Evolutionary conservation across 2,797 vertebrate species (phyloP).

Genomic region (Falco columbarius): DNA sequence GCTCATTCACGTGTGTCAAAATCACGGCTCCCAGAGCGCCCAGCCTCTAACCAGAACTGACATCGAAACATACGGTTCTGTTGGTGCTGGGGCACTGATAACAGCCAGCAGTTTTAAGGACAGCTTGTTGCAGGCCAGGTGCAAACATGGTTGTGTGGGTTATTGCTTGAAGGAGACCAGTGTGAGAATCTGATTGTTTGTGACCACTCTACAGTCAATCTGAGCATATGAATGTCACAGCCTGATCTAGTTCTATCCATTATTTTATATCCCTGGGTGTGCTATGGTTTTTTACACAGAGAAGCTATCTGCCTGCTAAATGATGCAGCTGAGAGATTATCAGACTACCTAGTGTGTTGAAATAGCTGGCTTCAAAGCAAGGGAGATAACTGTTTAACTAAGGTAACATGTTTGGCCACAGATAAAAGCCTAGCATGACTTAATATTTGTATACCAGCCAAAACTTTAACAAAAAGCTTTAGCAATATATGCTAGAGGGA

Average conservation of each 20-base stretch:
- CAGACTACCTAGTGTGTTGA: background rate
- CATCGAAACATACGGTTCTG: background rate
- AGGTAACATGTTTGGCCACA: background rate
- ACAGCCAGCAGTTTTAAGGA: background rate
- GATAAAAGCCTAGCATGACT: constrained; percentile 24
- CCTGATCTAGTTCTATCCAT: background rate
- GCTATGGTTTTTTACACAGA: background rate
- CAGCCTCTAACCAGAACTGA: background rate
- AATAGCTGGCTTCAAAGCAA: constrained; percentile 26
- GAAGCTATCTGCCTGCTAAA: constrained; percentile 8
- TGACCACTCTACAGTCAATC: background rate
- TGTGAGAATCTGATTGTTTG: background rate
- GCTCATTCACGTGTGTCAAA: background rate
- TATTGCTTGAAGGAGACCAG: background rate
- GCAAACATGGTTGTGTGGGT: background rate
- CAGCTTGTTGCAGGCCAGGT: background rate
- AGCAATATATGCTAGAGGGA: background rate
- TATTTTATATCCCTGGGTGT: background rate
- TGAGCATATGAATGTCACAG: background rate
- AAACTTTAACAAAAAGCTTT: background rate
- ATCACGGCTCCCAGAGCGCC: accelerated
- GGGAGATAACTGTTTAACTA: constrained; percentile 13
- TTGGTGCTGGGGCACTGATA: background rate
- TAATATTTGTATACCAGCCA: background rate
- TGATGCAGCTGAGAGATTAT: background rate